Evolutionary conservation across 2,888 invertebrate genomes (phyloP).

Genomic region (Cacoxenus indagator): DNA sequence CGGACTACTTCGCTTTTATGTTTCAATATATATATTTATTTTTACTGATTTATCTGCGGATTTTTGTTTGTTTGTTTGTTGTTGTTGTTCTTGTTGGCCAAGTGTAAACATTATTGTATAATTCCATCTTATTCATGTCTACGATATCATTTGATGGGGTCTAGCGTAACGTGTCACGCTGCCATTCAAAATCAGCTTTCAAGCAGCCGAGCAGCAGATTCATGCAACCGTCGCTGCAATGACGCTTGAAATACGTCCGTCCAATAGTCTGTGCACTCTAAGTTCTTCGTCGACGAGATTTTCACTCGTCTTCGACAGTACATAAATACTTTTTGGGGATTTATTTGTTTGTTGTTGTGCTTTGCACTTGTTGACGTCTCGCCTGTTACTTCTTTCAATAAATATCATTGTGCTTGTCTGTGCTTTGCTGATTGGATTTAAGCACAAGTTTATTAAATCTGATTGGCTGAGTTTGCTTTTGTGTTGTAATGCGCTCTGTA

Average conservation of each 20-base stretch:
- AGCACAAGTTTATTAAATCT: slow-evolving; percentile 21
- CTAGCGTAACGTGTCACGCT: no score
- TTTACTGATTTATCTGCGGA: no score
- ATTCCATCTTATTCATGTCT: slow-evolving; percentile 53
- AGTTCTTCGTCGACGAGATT: not conserved
- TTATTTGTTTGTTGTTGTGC: slow-evolving; percentile 42
- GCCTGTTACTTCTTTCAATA: slow-evolving; percentile 24
- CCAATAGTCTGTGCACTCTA: no score
- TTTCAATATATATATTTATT: not conserved
- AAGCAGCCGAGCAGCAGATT: no score
- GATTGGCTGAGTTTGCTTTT: not conserved
- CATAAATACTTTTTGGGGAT: slow-evolving; percentile 35
- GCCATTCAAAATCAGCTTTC: no score
- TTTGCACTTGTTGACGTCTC: slow-evolving; percentile 6
- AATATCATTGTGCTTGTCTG: slow-evolving; percentile 7
- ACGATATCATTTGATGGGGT: no score
- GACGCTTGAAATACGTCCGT: no score
- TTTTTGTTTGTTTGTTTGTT: slow-evolving; percentile 12
- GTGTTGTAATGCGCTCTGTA: slow-evolving; percentile 9
- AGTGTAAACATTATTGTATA: slow-evolving; percentile 60
- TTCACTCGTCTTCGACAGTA: not conserved
- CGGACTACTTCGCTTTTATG: not conserved
- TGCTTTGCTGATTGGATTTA: slow-evolving; percentile 21
- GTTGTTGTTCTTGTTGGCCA: slow-evolving; percentile 40
- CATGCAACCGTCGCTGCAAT: no score